Base-by-base conservation (phyloP, 2,797 vertebrate genomes). In the Hydrocynus forskahlii region DNA sequence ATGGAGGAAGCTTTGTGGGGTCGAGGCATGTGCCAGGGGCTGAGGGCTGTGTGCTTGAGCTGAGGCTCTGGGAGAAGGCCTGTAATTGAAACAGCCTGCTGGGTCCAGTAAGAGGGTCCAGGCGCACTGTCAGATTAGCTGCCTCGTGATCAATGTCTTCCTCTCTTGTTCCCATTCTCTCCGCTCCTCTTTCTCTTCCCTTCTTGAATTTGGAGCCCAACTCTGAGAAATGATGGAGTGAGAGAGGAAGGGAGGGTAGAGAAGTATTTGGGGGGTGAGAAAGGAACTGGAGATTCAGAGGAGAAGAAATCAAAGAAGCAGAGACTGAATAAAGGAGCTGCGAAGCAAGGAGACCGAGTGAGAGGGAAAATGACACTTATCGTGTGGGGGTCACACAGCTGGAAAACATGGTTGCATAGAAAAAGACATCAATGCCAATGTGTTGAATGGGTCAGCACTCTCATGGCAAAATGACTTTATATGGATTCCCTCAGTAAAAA, bases 111-210 rank as follows among this genome's bases (percentile, higher is more conserved):
- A 71, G 50, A 50, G 62, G 60, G 66, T n/a, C 60, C 25, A 67
- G 72, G 67, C 77, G 72, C 62, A 64, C 55, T 29, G 79, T 50
- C 79, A 75, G 77, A 80, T 81, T 73, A 80, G 62, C 72, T 81
- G 71, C 66, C 35, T 43, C 17, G 25, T 84, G 83, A 86, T 84
- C 80, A 80, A 80, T 79, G 75, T 78, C 78, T 70, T 83, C 76
- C 72, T 75, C 64, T 14, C 62, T 35, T 17, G 9, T 7, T 66
- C 35, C n/a, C n/a, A n/a, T n/a, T n/a, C n/a, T 40, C 63, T 66
- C 63, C n/a, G 38, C 63, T 35, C 8, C 50, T 72, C 29, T 60
- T 69, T 45, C 68, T 54, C 50, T 60, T 25, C 45, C 16, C 62
- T 67, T 35, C 16, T 77, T 70, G 14, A 38, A 57, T 68, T 43